Evolutionary conservation across 2,888 invertebrate genomes (phyloP).

Genomic region (Malacosoma neustria): DNA sequence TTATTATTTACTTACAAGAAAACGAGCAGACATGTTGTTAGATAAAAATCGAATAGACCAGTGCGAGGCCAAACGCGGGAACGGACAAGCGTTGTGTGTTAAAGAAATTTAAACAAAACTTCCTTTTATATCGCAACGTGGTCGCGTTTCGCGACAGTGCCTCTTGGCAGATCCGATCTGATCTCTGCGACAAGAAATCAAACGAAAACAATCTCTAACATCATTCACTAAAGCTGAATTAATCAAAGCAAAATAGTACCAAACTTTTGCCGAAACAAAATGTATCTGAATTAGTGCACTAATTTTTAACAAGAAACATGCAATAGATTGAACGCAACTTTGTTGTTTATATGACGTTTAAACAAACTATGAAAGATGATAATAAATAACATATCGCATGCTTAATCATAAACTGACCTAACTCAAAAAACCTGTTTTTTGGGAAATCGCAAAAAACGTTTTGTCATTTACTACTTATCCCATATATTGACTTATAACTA

Average conservation of each 20-base stretch:
- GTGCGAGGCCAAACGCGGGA: slow-evolving; percentile 46
- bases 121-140: slow-evolving; percentile 73
- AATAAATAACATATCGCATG: no score
- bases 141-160: slow-evolving; percentile 69
- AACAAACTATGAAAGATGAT: no score
- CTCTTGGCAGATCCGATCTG: slow-evolving; percentile 41
- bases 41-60: slow-evolving; percentile 18
- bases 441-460: no score
- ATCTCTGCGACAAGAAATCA: slow-evolving; percentile 13
- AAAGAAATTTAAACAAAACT: slow-evolving; percentile 69
- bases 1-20: slow-evolving; percentile 57
- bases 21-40: slow-evolving; percentile 59
- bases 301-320: no score
- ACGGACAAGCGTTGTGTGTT: slow-evolving; percentile 57
- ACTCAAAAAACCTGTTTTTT: no score
- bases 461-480: no score
- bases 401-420: no score
- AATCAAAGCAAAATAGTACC: background rate
- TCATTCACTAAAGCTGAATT: slow-evolving; percentile 18
- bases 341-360: no score
- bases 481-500: no score
- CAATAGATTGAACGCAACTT: no score
- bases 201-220: slow-evolving; percentile 24
- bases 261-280: background rate
- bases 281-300: background rate